Base-by-base conservation (phyloP, 1,140 invertebrate species). In the Venturia canescens region DNA sequence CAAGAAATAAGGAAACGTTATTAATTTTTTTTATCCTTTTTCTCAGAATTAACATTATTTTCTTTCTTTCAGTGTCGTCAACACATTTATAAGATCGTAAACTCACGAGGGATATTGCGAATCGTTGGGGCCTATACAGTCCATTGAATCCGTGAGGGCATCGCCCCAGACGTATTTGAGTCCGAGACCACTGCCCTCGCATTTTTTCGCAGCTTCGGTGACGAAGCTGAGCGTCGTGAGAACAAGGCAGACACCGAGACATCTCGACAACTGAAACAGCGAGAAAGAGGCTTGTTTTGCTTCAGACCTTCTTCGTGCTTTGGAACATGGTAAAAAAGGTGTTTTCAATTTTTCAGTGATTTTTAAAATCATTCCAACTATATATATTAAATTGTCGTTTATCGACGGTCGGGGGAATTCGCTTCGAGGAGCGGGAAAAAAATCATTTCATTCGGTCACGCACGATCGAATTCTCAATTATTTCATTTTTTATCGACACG, bases 141-240 rank as follows among this genome's bases (percentile, higher is more conserved):
- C 94, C 4, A 91, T 90, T 15, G 94, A 93, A 87, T 97, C 96
- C 76, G 93, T 94, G 23, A 98, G 91, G 1, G 97, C 97, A 89
- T 98, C 96, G 9, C 97, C 97, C 94, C 96, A 97, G 9, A 96
- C 91, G 87, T 97, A 97, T 90, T 97, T 97, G 67, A 97, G 89
- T 78, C 92, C 92, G 38, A 92, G 84, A 27, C 94, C 94, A 79
- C 85, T 90, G 69, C 93, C 93, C 86, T 92, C 87, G 85, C 94
- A 95, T 89, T 93, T 93, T 80, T 90, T 90, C 48, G 86, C 89
- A 71, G 84, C 85, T 75, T 82, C 79, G 26, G 86, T 53, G 29
- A 53, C 76, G 34, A 82, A 76, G 71, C 76, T 75, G 27, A 84
- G 83, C 27, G 78, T 83, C 50, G 80, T 77, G 27, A 89, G 21